phyloP scores from a whole-genome alignment of 2,797 vertebrate genomes.

The Bradypodion pumilum region DNA sequence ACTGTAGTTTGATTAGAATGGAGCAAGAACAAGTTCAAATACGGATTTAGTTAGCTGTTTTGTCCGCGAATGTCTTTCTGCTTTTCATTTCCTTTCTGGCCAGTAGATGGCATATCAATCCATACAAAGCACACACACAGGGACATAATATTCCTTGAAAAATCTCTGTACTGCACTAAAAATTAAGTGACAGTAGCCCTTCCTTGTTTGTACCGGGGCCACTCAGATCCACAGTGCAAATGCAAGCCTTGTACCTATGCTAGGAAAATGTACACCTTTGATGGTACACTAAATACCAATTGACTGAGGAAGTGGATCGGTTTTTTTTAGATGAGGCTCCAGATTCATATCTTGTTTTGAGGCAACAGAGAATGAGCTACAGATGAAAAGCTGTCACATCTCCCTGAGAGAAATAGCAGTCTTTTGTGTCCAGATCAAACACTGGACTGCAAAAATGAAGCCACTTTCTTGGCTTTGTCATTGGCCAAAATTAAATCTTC shows the following conservation, averaged over 20 bases:
- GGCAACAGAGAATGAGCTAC: background rate
- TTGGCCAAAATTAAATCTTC: too few species aligned
- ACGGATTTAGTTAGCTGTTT: background rate
- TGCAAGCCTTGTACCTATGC: background rate
- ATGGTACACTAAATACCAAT: background rate
- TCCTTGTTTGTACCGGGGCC: background rate
- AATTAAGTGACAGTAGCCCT: background rate
- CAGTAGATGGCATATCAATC: conserved; percentile 24
- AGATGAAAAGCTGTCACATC: background rate
- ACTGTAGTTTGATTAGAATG: background rate
- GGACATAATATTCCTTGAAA: background rate
- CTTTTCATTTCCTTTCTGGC: background rate
- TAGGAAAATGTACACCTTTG: too few species aligned
- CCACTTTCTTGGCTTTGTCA: too few species aligned
- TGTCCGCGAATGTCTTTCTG: background rate
- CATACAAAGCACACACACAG: background rate
- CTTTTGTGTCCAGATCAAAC: too few species aligned
- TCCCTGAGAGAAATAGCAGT: background rate
- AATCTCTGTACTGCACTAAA: background rate
- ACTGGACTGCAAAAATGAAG: background rate
- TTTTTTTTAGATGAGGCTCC: background rate
- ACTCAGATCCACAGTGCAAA: background rate
- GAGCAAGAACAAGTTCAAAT: background rate
- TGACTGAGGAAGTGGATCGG: background rate
- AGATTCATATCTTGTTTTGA: background rate